Percentiles rank a stretch among this genome's conserved stretches.
Conservation (phyloP, 2,888 invertebrate species). For the Pachymerium ferrugineum region DNA sequence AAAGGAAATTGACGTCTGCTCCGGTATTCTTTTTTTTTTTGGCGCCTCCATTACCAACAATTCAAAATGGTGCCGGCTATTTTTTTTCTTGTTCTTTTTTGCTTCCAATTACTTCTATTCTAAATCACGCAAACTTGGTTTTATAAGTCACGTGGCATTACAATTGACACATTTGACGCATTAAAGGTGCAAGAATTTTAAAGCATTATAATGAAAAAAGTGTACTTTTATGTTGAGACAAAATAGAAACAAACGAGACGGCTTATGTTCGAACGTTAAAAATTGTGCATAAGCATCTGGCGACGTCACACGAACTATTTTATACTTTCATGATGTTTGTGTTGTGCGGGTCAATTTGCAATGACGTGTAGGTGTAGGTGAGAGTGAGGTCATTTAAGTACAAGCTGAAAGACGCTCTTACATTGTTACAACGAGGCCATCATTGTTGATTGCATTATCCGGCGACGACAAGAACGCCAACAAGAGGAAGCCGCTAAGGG, state of each 20-base stretch:
- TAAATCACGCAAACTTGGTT: too few relatives aligned
- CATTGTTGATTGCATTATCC: constrained; percentile 23
- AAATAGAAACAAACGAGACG: too few relatives aligned
- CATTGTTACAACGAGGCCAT: constrained; percentile 10
- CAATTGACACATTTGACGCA: too few relatives aligned
- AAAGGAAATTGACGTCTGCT: not conserved
- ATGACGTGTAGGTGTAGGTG: not conserved
- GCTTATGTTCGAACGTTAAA: too few relatives aligned
- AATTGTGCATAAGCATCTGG: too few relatives aligned
- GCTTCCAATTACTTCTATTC: not conserved
- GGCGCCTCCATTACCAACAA: not conserved
- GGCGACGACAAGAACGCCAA: constrained; percentile 5
- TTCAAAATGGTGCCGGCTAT: not conserved
- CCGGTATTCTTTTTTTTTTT: not conserved
- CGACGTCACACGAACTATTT: not conserved
- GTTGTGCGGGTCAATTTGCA: not conserved
- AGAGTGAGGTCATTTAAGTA: not conserved
- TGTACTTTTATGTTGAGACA: too few relatives aligned
- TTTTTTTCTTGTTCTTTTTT: not conserved
- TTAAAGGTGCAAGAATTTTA: too few relatives aligned
- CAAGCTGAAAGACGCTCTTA: not conserved
- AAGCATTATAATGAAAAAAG: too few relatives aligned
- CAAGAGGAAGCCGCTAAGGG: not conserved
- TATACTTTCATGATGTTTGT: not conserved
- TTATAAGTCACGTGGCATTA: too few relatives aligned